Percentiles rank a stretch among this genome's conserved stretches.
phyloP scores from a whole-genome alignment of 2,113 vertebrate genomes.

The Archilochus colubris region DNA sequence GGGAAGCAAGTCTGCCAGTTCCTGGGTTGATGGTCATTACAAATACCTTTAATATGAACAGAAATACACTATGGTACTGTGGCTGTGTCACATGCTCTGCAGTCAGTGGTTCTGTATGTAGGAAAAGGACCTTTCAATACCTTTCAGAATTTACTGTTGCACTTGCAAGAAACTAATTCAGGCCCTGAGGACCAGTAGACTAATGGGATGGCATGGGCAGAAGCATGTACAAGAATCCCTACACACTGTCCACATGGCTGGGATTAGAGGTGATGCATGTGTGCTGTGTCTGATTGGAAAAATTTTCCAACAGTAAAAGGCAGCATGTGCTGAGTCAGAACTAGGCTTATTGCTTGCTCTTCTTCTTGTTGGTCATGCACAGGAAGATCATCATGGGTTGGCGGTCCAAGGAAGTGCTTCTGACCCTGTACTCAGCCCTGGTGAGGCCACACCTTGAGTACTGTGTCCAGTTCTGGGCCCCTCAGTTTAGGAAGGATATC shows the following conservation, averaged over 20 bases:
- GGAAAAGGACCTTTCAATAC: background rate
- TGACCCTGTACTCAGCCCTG: too few species aligned
- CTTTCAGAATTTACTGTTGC: background rate
- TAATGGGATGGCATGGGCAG: background rate
- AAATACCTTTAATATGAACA: background rate
- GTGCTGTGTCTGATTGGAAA: background rate
- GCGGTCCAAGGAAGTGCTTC: too few species aligned
- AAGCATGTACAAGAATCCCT: background rate
- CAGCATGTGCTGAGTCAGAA: background rate
- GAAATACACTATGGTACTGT: background rate
- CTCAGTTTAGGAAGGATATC: too few species aligned
- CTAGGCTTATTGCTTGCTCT: background rate
- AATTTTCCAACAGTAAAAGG: background rate
- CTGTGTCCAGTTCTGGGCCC: too few species aligned
- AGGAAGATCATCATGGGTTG: accelerated
- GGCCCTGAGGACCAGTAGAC: background rate
- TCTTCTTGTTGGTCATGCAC: background rate
- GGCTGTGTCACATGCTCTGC: accelerated
- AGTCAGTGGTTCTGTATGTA: background rate
- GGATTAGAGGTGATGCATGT: background rate
- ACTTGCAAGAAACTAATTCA: background rate
- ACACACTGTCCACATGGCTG: background rate
- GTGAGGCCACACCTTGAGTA: too few species aligned
- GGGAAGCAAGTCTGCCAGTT: background rate
- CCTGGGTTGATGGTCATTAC: background rate